Evolutionary conservation across 2,888 invertebrate species (phyloP).

Genomic region (Bellardia pandia): DNA sequence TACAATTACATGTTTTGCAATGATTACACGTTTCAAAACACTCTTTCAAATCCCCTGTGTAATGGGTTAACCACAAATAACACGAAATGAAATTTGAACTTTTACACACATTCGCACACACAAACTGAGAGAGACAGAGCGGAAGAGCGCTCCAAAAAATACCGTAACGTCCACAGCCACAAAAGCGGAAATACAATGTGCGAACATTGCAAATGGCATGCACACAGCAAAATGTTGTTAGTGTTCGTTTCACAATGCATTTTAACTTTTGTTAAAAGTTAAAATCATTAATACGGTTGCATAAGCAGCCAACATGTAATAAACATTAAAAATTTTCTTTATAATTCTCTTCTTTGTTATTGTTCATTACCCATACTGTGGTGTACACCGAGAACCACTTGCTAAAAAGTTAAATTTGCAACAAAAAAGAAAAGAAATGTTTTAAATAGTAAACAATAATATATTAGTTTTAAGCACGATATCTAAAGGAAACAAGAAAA

Average conservation of each 20-base stretch:
- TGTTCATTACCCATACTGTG: constrained; percentile 41
- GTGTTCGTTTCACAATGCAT: constrained; percentile 36
- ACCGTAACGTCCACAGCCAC: neutral
- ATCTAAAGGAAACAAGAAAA: constrained; percentile 25
- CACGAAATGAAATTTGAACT: constrained; percentile 28
- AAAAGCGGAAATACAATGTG: constrained; percentile 50
- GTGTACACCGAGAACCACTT: neutral
- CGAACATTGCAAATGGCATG: constrained; percentile 40
- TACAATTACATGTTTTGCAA: too few relatives aligned
- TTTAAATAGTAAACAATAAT: neutral
- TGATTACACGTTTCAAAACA: neutral
- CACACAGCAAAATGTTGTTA: neutral
- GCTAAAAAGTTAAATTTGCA: constrained; percentile 1
- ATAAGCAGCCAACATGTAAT: constrained; percentile 51
- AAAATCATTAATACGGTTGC: constrained; percentile 55
- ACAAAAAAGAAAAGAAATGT: neutral
- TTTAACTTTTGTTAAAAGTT: constrained; percentile 47
- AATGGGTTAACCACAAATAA: neutral
- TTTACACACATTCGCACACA: neutral
- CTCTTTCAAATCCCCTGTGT: neutral
- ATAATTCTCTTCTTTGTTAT: constrained; percentile 4
- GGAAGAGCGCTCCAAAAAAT: neutral
- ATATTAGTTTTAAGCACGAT: constrained; percentile 47
- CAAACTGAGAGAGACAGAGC: neutral
- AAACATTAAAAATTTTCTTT: constrained; percentile 35